These are phyloP conservation scores for Callinectes sapidus DNA, from an alignment of 2,888 invertebrate genomes.

Conservation along the genomic window DNA sequence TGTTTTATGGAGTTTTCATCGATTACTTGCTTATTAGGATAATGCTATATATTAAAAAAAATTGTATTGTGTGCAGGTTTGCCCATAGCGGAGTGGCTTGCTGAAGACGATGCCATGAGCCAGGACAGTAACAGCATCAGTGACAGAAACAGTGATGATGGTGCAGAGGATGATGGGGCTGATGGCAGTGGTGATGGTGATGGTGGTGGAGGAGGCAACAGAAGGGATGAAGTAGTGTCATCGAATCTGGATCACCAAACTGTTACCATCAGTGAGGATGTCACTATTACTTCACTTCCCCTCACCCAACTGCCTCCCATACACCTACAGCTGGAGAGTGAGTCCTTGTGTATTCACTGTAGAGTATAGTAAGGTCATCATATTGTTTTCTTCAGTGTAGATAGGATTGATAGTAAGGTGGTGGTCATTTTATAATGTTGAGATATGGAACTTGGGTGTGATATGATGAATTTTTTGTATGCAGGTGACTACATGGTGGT, in stretches of 20 bases:
- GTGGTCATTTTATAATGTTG: neutral
- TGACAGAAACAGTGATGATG: conserved; percentile 23
- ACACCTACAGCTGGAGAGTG: conserved; percentile 62
- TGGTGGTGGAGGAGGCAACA: neutral
- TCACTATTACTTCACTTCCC: conserved; percentile 59
- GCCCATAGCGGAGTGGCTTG: conserved; percentile 50
- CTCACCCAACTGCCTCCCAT: conserved; percentile 60
- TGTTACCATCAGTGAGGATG: conserved; percentile 60
- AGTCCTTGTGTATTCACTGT: conserved; percentile 9
- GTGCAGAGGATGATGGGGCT: neutral
- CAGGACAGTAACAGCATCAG: conserved; percentile 30
- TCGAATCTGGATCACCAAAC: conserved; percentile 35
- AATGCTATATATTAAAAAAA: neutral
- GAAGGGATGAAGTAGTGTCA: conserved; percentile 36
- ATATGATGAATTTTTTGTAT: neutral
- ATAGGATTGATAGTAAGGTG: neutral
- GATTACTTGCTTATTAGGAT: neutral
- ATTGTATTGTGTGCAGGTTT: neutral
- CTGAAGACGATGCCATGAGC: neutral
- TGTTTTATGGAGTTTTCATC: neutral
- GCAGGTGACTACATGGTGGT: conserved; percentile 61
- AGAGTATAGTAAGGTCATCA: neutral
- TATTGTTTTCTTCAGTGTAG: too few species aligned
- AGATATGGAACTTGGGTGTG: neutral
- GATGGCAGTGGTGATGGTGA: conserved; percentile 2